Evolutionary conservation across 1,140 invertebrate species (phyloP), one percentile per base, ranked within the genome.

Genomic region (Sycobia sp.): DNA sequence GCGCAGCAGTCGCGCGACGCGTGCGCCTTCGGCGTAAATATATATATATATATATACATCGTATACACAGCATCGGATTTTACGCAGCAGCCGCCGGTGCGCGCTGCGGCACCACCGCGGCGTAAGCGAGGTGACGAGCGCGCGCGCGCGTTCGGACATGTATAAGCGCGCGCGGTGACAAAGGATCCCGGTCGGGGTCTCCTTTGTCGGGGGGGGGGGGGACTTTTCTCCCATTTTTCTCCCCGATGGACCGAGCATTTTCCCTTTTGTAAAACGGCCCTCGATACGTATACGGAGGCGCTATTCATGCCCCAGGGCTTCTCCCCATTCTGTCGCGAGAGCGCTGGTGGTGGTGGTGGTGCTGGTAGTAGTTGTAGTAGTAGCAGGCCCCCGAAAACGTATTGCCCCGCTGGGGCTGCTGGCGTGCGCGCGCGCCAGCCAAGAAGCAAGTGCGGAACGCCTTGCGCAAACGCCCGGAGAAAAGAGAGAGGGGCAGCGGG

Each of bases 371-470:
- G n/a, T n/a, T n/a, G n/a, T n/a, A n/a, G n/a, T n/a, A n/a, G n/a
- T n/a, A n/a, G n/a, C n/a, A n/a, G n/a, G 34, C 18, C 23, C 55
- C 41, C 20, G 44, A 49, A 49, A 44, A 58, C 44, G 41, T 39
- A 29, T n/a, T n/a, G n/a, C n/a, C n/a, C n/a, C 54, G 39, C 11
- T 13, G 10, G n/a, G 14, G 23, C 38, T 29, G 22, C 4, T 27
- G 16, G 18, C 7, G 14, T 29, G 39, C 14, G 8, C n/a, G 25
- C 38, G 23, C 23, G 36, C 38, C 66, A 36, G 66, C 47, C 61
- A n/a, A n/a, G n/a, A n/a, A 67, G 76, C 79, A 81, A 81, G 79
- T 81, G 79, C 79, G 69, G 71, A 73, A 73, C 75, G 75, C 70
- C 74, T 81, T 81, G 70, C 79, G 76, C 75, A 79, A 81, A 76